Base-by-base conservation (phyloP, 2,797 vertebrate species). In the Hephaestus fuliginosus region DNA sequence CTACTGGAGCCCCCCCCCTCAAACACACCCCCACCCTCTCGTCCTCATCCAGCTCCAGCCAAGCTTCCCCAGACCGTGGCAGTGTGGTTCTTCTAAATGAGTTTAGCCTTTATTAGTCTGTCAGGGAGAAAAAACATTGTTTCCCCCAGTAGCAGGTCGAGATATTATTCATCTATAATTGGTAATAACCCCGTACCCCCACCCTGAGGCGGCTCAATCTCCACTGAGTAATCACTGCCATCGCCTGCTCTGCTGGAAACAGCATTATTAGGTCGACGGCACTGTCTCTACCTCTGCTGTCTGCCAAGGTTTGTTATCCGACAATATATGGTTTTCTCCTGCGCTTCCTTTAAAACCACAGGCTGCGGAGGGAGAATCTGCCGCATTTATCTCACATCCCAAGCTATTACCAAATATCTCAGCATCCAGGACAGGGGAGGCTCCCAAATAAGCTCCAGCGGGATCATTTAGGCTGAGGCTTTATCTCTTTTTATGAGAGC, bases 111-210 rank as follows among this genome's bases (percentile, higher is more conserved):
- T 93, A 90, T 88, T 88, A 90, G 89, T 82, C 87, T 85, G 88
- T 89, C 84, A 86, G 66, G 51, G 68, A 1, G 41, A 74, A 55
- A 84, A 80, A 83, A 83, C 80, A 82, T 68, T 76, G 83, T 91
- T 93, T 92, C 88, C 87, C 74, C 78, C 81, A 70, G 78, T 76
- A 84, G 86, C 88, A 84, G 89, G 90, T 92, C 22, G 76, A 87
- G 90, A 93, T 92, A 93, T 94, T 92, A 95, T 93, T 95, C 91
- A 94, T 92, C 86, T 85, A 89, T 94, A 95, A 95, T 95, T 95
- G 93, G 93, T 94, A 94, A 93, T 94, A 94, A 93, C 84, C 89
- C 87, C 5, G 77, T 84, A 76, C 81, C 88, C 84, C 84, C 86
- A 90, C 86, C 93, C 91, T 2, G 66, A 85, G 90, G 92, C 91